Percentiles rank a stretch among this genome's conserved stretches.
Conservation (phyloP, 2,888 invertebrate species). For the Silvanus unidentatus region DNA sequence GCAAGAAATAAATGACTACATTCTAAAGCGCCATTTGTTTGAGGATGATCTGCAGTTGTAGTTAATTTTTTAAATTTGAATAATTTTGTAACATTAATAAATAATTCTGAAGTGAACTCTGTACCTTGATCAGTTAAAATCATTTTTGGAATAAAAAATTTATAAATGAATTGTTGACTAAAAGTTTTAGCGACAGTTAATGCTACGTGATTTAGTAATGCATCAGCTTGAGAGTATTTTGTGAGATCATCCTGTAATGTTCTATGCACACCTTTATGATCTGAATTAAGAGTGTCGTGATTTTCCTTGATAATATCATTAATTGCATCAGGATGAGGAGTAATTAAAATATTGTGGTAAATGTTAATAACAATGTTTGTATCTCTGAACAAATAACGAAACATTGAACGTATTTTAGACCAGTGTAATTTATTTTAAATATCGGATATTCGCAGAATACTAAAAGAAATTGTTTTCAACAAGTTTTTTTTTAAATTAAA, state of each 20-base stretch:
- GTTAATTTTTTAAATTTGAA: too few species aligned
- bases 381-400: background rate
- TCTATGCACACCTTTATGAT: background rate
- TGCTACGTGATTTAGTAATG: conserved; percentile 34
- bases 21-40: too few species aligned
- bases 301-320: conserved; percentile 6
- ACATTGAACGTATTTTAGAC: background rate
- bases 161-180: conserved; percentile 21
- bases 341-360: conserved; percentile 4
- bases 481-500: background rate
- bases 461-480: background rate
- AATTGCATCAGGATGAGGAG: background rate
- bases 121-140: too few species aligned
- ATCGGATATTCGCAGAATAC: background rate
- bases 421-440: background rate
- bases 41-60: too few species aligned
- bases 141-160: conserved; percentile 22
- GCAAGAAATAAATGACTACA: too few species aligned
- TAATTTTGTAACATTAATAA: too few species aligned
- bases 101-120: too few species aligned
- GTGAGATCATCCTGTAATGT: conserved; percentile 33
- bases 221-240: conserved; percentile 32
- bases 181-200: conserved; percentile 29
- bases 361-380: background rate
- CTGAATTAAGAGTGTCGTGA: background rate